Evolutionary conservation across 2,797 vertebrate species (phyloP), one percentile per base, ranked within the genome.

Genomic region (Onychomys arenicola): DNA sequence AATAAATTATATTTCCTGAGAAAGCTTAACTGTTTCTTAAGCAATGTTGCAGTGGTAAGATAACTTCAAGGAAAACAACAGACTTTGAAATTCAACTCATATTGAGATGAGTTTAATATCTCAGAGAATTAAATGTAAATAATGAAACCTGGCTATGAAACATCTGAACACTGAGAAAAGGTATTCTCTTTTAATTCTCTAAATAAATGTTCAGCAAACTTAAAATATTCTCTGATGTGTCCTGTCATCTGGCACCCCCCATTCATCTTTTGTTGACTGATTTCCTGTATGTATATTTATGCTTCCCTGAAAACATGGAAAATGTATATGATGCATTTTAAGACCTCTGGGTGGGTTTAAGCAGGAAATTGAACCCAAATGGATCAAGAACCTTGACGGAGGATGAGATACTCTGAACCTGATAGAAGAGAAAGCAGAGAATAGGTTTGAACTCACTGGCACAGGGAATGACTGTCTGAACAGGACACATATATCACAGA

Each of bases 41-140:
- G 6, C 65, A 6, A 29, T 52, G 71, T 32, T 37, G 17, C n/a
- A 77, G 25, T 34, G 82, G 52, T 67, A 87, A 83, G 43, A 83
- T 16, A 81, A 43, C 3, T 17, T 82, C 75, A 43, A 78, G 8
- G 19, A 87, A 96, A 93, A 90, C 85, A 40, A 43, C 34, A 89
- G 78, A 89, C 59, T 69, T 71, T 23, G 2, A 95, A 59, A 2
- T 59, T 73, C 63, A 81, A 52, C 21, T 93, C 37, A 91, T 91
- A 65, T 88, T 12, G 40, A 34, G 17, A 37, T 40, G 83, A 67
- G 6, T 25, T 84, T 67, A 80, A n/a, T 43, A 81, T 25, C 89
- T 21, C n/a, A n/a, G n/a, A 89, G 5, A 89, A 86, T 76, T 85
- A 76, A 69, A 81, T 76, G 2, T 94, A 94, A 89, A 71, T 81